Percentiles rank a stretch among this genome's conserved stretches.
Evolutionary conservation across 2,888 invertebrate species (phyloP).

Genomic region (Noctua comes): DNA sequence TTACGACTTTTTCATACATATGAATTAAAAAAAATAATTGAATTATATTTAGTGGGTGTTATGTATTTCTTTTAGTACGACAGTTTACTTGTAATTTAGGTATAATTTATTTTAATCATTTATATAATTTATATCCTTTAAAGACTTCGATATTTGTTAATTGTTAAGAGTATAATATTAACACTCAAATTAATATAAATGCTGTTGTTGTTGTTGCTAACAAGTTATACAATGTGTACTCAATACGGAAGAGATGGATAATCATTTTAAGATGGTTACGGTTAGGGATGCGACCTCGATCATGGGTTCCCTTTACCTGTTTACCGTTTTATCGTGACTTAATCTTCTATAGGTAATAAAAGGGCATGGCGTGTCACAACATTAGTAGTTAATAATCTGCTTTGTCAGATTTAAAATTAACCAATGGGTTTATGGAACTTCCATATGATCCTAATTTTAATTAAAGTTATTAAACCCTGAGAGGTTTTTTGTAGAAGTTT

Average conservation of each 20-base stretch:
- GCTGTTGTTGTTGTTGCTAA: conserved; percentile 90
- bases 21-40: conserved; percentile 44
- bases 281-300: conserved; percentile 57
- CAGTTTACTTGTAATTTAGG: conserved; percentile 44
- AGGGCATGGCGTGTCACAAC: conserved; percentile 79
- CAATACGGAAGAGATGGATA: conserved; percentile 79
- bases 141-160: conserved; percentile 78
- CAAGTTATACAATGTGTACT: conserved; percentile 88
- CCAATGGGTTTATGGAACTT: conserved; percentile 26
- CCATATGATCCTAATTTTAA: conserved; percentile 33
- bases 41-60: conserved; percentile 51
- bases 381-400: conserved; percentile 42
- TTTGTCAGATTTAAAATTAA: conserved; percentile 30
- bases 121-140: conserved; percentile 57
- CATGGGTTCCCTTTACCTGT: conserved; percentile 58
- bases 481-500: conserved; percentile 43
- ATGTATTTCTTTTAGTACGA: conserved; percentile 45
- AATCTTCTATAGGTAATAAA: conserved; percentile 73
- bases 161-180: conserved; percentile 81
- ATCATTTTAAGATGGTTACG: conserved; percentile 69
- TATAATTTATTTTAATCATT: conserved; percentile 39
- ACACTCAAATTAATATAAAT: conserved; percentile 85
- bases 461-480: conserved; percentile 50
- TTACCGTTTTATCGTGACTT: conserved; percentile 74
- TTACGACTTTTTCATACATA: conserved; percentile 51